phyloP scores from a whole-genome alignment of 2,797 vertebrate genomes.

The Enteromius unitaeniatus region DNA sequence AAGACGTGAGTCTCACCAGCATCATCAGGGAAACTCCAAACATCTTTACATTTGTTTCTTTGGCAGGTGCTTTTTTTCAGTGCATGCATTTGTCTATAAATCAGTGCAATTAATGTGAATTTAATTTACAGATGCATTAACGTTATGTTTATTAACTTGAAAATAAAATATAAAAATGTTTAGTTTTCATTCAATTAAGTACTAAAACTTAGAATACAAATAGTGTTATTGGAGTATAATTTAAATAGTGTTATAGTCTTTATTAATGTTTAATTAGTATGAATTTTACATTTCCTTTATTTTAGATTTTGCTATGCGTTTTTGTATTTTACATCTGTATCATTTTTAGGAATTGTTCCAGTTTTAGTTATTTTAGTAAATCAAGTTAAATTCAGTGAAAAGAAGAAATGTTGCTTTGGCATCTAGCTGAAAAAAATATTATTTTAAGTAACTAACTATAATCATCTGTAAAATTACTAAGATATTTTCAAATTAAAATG shows the following conservation, averaged over 20 bases:
- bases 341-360: background rate
- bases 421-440: background rate
- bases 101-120: background rate
- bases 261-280: background rate
- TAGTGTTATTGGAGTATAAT: background rate
- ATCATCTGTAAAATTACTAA: background rate
- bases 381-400: background rate
- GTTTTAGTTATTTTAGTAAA: background rate
- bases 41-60: background rate
- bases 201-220: background rate
- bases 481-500: background rate
- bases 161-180: background rate
- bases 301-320: too few species aligned
- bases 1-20: conserved; percentile 80
- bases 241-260: background rate
- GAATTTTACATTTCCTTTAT: background rate
- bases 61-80: background rate
- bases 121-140: background rate
- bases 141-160: background rate
- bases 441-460: background rate
- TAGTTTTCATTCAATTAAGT: background rate
- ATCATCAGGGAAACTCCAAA: background rate
- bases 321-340: background rate
- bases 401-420: background rate
- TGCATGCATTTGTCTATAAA: background rate